Evolutionary conservation across 2,113 vertebrate species (phyloP), one percentile per base, ranked within the genome.

Genomic region (Tupaia chinensis): DNA sequence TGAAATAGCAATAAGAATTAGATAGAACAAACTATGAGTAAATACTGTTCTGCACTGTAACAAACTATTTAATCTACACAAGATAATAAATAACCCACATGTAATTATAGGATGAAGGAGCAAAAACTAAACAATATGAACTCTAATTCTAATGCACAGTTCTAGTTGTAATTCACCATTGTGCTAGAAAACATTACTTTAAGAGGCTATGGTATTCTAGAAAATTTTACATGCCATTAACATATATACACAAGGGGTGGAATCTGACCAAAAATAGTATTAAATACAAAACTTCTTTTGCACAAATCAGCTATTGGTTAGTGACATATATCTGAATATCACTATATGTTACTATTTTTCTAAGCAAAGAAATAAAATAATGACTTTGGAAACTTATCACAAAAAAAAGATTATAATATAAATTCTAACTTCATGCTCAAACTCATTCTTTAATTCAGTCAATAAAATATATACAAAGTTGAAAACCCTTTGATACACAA

Each of bases 381-480:
- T 89, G 5, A 65, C n/a, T 29, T 83, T 54, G 87, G 63, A 29
- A 77, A 77, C 87, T 58, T 56, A 87, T 69, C 66, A 88, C 61
- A 54, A 22, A 61, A 72, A 73, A 91, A 88, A 78, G 5, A 34
- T 53, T 56, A 70, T 1, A 79, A 29, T 58, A 87, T 25, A 27
- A 54, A 83, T 87, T 91, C 29, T 93, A 72, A 91, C 82, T 95
- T 91, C 53, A 91, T 44, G 8, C 19, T 83, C 44, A 82, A 66
- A 74, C 9, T 89, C 23, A 61, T 9, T 87, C 53, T 89, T 89
- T 34, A 84, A 80, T 76, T 80, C 56, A 73, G 25, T 82, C 87
- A 90, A 78, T 61, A 89, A 83, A 88, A 65, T 86, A 79, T 20
- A 34, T 34, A 87, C 44, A 44, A 8, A 79, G 25, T 4, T 89